Base-by-base conservation (phyloP, 2,888 invertebrate genomes). In the Pterobdella sp. region DNA sequence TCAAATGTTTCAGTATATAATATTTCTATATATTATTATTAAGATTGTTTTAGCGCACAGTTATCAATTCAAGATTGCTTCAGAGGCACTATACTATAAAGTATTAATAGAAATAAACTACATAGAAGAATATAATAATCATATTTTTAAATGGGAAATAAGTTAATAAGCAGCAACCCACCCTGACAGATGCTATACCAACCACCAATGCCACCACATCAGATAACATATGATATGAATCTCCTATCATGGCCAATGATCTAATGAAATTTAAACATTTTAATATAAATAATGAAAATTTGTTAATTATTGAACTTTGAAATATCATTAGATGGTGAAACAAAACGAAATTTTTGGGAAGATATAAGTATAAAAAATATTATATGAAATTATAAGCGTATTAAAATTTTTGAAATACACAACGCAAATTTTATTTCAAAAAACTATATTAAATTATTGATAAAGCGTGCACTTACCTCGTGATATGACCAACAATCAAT, bases 201-300 rank as follows among this genome's bases (percentile, higher is more conserved):
- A 97, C 92, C 69, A 94, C 88, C 79, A 97, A 88, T 0, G 96
- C 94, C 22, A 94, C 92, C n/a, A 96, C 94, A 86, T 97, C 96
- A 79, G 94, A 94, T 76, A 97, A 85, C 96, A 97, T 96, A 84
- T 97, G 97, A 87, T 96, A 97, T 82, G 94, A 94, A 85, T 97
- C 96, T 1, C 95, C 96, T 66, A 97, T 93, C 26, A 97, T 87
- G 1, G 96, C 92, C 90, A 96, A 94, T 0, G 95, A 96, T 86
- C 96, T 65, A 34, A n/a, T 29, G 65, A 49, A 49, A 49, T 49
- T 14, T 18, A 49, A 18, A 49, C 14, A 49, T 49, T 18, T 18
- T 49, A 18, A 49, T n/a, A 49, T 49, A 14, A 49, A 18, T n/a
- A 49, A 18, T n/a, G n/a, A 18, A 18, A 49, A 18, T n/a, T 14